These are phyloP conservation scores for Microcebus lehilahytsara DNA, from an alignment of 2,113 vertebrate species.

Conservation along the genomic window DNA sequence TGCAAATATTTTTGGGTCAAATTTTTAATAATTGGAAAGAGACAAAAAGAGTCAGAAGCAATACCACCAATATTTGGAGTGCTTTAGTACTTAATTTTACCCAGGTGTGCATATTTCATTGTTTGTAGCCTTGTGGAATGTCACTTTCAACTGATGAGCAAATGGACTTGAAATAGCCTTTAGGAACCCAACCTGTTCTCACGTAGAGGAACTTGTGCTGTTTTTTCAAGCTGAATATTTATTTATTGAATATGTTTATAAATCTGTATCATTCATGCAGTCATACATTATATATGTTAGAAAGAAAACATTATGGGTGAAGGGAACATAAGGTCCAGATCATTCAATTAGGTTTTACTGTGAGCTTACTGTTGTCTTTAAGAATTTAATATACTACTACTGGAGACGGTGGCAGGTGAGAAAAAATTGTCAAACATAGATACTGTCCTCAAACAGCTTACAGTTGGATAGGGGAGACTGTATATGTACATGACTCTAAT, in stretches of 20 bases:
- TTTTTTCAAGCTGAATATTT: not conserved
- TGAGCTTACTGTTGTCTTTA: not conserved
- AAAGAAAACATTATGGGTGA: not conserved
- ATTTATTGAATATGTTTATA: not conserved
- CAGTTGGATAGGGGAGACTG: not conserved
- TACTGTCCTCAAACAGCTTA: not conserved
- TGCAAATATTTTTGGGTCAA: not conserved
- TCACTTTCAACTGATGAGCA: not conserved
- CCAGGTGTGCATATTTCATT: not conserved
- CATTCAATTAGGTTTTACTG: not conserved
- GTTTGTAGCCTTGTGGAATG: not conserved
- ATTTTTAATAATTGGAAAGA: not conserved
- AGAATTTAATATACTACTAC: not conserved
- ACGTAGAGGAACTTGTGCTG: not conserved
- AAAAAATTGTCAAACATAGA: not conserved
- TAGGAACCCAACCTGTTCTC: not conserved
- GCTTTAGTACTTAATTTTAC: not conserved
- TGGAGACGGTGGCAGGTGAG: not conserved
- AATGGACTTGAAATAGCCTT: not conserved
- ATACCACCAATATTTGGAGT: not conserved
- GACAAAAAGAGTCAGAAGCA: not conserved
- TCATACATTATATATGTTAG: not conserved
- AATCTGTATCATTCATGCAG: not conserved
- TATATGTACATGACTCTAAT: not conserved
- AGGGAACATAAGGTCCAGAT: not conserved